Percentiles rank a stretch among this genome's conserved stretches.
These are phyloP conservation scores for Epinephelus fuscoguttatus DNA, from an alignment of 2,113 vertebrate species.

Conservation along the genomic window DNA sequence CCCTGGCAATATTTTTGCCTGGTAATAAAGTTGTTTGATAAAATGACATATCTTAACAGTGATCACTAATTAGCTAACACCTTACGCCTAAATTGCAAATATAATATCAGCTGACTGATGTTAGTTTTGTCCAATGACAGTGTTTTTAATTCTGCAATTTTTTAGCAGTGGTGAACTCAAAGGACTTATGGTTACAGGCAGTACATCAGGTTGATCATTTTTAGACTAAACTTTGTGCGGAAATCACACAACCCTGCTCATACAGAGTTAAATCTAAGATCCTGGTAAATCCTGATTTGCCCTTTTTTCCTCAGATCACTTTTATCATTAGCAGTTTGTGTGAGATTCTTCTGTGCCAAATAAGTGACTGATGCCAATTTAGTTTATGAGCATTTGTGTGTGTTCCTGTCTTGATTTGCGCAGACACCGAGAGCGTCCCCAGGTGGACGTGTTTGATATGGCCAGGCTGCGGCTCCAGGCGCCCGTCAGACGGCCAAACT, in stretches of 20 bases:
- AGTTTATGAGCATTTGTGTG: not conserved
- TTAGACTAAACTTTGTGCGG: too few relatives aligned
- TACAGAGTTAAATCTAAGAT: not conserved
- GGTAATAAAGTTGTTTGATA: too few relatives aligned
- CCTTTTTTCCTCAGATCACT: not conserved
- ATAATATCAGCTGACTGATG: not conserved
- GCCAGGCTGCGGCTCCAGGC: slow-evolving; percentile 89
- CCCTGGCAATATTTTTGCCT: too few relatives aligned
- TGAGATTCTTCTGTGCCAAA: not conserved
- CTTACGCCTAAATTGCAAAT: not conserved
- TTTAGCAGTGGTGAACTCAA: not conserved
- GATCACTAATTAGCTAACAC: slow-evolving; percentile 7
- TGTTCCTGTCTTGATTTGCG: not conserved
- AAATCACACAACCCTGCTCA: not conserved
- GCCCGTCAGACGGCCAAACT: slow-evolving; percentile 85
- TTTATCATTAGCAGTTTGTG: not conserved
- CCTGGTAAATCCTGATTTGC: too few relatives aligned
- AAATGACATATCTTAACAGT: not conserved
- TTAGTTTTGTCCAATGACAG: not conserved
- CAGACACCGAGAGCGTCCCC: slow-evolving; percentile 81
- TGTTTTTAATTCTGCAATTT: not conserved
- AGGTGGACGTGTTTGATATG: slow-evolving; percentile 92
- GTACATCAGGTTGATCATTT: too few relatives aligned
- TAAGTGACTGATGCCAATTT: not conserved
- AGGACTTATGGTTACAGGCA: too few relatives aligned